These are phyloP conservation scores for Brevimyrus niger DNA, from an alignment of 2,113 vertebrate genomes.

Conservation along the genomic window DNA sequence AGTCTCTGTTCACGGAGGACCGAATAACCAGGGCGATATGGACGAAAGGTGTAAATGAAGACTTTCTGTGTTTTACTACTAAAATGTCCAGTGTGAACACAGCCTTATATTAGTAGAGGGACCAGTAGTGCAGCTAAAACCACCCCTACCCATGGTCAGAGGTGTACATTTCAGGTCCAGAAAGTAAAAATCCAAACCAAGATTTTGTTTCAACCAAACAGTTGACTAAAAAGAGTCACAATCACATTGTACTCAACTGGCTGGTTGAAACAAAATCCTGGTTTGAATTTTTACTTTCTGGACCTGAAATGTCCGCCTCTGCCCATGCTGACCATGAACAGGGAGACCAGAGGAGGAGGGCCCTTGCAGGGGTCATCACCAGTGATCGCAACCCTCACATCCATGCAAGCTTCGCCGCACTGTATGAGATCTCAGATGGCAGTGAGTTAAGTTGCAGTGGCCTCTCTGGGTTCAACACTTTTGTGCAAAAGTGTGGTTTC, in stretches of 20 bases:
- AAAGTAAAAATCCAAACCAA: no score
- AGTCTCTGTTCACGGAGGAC: neutral
- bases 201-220: no score
- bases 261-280: no score
- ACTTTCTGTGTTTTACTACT: neutral
- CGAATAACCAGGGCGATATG: neutral
- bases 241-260: no score
- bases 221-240: no score
- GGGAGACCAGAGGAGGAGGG: neutral
- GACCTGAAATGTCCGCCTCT: no score
- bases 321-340: neutral
- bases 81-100: neutral
- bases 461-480: neutral
- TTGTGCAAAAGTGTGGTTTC: neutral
- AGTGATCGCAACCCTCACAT: neutral
- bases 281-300: no score
- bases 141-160: no score
- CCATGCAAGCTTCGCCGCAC: neutral
- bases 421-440: neutral
- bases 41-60: neutral
- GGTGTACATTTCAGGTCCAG: no score
- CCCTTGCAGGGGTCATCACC: neutral
- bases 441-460: neutral
- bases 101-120: neutral
- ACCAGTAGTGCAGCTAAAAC: neutral